Evolutionary conservation across 2,113 vertebrate genomes (phyloP), one percentile per base, ranked within the genome.

Genomic region (Suncus etruscus): DNA sequence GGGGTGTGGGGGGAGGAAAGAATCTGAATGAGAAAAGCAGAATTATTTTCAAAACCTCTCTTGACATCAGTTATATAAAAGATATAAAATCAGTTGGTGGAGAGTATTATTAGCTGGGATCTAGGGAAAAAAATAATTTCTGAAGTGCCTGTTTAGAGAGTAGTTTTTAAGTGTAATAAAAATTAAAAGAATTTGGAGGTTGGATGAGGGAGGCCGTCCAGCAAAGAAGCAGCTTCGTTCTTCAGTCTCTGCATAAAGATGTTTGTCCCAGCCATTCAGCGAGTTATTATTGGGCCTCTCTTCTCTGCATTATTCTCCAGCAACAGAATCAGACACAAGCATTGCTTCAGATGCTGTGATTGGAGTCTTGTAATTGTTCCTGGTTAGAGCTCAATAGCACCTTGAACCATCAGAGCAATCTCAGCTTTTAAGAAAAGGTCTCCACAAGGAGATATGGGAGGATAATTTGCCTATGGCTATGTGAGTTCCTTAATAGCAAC

Each of bases 361-460:
- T 96, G 93, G 97, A 98, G 97, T 97, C 98, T 97, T 97, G 97
- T 98, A 98, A 98, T 98, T 98, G 98, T 98, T 97, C 97, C 97
- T 80, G 94, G 97, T 97, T 97, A 96, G 97, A 97, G 97, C 97
- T 98, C 95, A 97, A 98, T 98, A 98, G 98, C 97, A 98, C 98
- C 98, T 98, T 98, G 97, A 98, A 98, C 97, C 48, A 94, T 97
- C 96, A 96, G 97, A 97, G 97, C 97, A 98, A 98, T 98, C 97
- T 98, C 95, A 83, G 97, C 96, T 97, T 95, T 96, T 91, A 96
- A 96, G 95, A 95, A 97, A 95, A 95, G 94, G 96, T 95, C 97
- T 97, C 96, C 48, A 50, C 95, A 91, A 98, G 97, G 97, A 98
- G 96, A 97, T 72, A 91, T 7, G 0, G 78, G 97, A 72, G 96